Conservation (phyloP, 1,140 invertebrate species). For the fruit fly (Drosophila melanogaster) region DNA sequence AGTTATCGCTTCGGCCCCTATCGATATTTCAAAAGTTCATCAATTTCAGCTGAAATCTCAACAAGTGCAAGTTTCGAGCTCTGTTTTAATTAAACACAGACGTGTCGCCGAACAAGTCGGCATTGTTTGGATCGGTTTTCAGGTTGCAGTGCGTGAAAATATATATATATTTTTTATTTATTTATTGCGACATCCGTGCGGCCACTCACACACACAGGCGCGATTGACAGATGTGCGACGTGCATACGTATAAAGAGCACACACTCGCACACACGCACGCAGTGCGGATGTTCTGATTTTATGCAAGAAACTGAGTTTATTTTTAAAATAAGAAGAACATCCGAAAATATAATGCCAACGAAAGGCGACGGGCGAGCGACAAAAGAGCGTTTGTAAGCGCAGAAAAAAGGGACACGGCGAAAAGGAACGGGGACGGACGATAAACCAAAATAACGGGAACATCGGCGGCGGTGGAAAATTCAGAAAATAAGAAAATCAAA, state of each 20-base stretch:
- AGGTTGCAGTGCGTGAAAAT: constrained; percentile 38
- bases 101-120: constrained; percentile 10
- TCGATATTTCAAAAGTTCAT: constrained; percentile 16
- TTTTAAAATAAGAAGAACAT: constrained; percentile 54
- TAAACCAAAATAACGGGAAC: constrained; percentile 24
- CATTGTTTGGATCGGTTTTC: constrained; percentile 10
- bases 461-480: constrained; percentile 23
- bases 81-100: constrained; percentile 25
- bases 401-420: constrained; percentile 31
- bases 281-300: constrained; percentile 49
- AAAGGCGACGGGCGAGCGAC: not conserved
- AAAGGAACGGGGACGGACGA: constrained; percentile 8
- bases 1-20: not conserved
- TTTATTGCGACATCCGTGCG: constrained; percentile 49
- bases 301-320: constrained; percentile 50
- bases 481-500: constrained; percentile 40
- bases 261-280: constrained; percentile 26
- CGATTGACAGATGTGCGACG: constrained; percentile 41
- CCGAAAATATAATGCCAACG: constrained; percentile 54
- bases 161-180: constrained; percentile 18
- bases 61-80: constrained; percentile 38
- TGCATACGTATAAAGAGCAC: constrained; percentile 13
- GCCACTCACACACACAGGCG: constrained; percentile 10
- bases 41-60: constrained; percentile 28
- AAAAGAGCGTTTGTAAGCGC: constrained; percentile 17